Conservation (phyloP, 2,888 invertebrate genomes). For the Polyploca ridens region DNA sequence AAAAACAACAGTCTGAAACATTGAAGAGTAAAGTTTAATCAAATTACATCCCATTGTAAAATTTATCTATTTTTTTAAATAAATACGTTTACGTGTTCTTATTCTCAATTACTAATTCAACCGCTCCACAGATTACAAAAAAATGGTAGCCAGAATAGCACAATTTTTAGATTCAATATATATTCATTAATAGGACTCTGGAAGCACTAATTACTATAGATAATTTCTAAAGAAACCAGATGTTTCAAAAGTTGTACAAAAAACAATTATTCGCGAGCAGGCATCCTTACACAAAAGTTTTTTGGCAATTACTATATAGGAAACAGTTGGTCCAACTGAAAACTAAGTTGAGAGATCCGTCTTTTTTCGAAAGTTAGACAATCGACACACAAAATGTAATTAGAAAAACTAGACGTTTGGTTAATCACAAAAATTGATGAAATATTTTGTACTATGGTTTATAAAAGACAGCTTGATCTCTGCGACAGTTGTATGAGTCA, state of each 20-base stretch:
- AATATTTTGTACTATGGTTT: no score
- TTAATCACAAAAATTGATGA: no score
- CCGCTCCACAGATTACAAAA: not conserved
- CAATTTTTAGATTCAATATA: not conserved
- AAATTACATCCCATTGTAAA: no score
- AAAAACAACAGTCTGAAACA: no score
- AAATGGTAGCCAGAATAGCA: not conserved
- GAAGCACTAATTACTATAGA: slow-evolving; percentile 3
- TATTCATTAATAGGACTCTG: not conserved
- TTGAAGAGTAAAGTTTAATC: no score
- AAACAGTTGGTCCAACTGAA: slow-evolving; percentile 3
- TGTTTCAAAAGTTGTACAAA: slow-evolving; percentile 8
- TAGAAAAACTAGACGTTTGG: no score
- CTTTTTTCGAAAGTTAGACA: not conserved
- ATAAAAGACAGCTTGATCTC: no score
- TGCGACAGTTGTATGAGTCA: no score
- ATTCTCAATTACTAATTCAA: not conserved
- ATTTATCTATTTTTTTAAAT: no score
- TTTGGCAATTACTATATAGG: not conserved
- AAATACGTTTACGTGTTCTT: not conserved
- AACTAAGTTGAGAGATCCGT: not conserved
- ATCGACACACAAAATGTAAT: not conserved
- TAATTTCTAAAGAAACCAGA: slow-evolving; percentile 6
- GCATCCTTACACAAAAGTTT: not conserved
- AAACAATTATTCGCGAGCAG: slow-evolving; percentile 8